Evolutionary conservation across 2,888 invertebrate genomes (phyloP), one percentile per base, ranked within the genome.

Genomic region (Harmothoe impar): DNA sequence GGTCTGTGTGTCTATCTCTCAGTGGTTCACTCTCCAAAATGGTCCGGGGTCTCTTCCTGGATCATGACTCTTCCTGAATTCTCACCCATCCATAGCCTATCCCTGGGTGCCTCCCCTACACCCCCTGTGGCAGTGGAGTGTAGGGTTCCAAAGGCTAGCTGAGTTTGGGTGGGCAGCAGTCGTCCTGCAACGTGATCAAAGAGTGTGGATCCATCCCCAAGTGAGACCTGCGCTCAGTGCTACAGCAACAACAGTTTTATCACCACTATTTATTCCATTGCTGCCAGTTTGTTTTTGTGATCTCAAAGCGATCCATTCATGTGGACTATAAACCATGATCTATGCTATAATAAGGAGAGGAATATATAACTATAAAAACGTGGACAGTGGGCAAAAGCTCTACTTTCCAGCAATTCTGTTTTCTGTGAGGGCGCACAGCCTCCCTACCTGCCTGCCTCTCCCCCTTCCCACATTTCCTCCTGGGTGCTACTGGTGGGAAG

Each of bases 141-240:
- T 43, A 7, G 43, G 43, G 43, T 43, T 43, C 43, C 43, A 43
- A 43, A 43, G 43, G 5, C 3, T 10, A 7, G 10, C 43, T 43
- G 43, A 43, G 43, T 43, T 43, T 43, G 62, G 62, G 62, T 62
- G 62, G 62, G 62, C 62, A n/a, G 62, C 23, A 20, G n/a, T 20
- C 62, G 62, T 62, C 7, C 62, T 62, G 62, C 62, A n/a, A 62
- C 62, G 20, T 62, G 62, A 62, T 62, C 62, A 62, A 62, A 62
- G 62, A 5, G 62, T n/a, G n/a, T 20, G 20, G 62, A 62, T 62
- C 62, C 7, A n/a, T 5, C 62, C 15, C 20, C n/a, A 15, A 62
- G 20, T 62, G 20, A 62, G 12, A 15, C 15, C 15, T 62, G 12
- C 7, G 62, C n/a, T n/a, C 62, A 62, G 62, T 15, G 7, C 20